A percentile compares a stretch with the other conserved stretches of the same genome.
phyloP scores from a whole-genome alignment of 2,888 invertebrate species.

The Hemaris fuciformis region DNA sequence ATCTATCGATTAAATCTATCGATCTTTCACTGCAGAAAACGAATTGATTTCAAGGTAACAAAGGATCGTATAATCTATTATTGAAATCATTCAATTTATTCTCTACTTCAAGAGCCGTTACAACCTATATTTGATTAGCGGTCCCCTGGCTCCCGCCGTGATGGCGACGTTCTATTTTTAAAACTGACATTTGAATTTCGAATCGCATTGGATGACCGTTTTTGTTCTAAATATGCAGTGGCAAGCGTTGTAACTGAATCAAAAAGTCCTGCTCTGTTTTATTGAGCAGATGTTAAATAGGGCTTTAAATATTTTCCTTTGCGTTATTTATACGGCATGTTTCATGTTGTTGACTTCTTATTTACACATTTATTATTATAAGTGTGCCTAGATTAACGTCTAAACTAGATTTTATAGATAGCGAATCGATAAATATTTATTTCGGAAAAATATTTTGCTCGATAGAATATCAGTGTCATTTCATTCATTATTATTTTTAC shows the following conservation, averaged over 20 bases:
- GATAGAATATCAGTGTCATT: no score
- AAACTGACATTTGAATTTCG: conserved; percentile 60
- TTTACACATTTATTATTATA: conserved; percentile 5
- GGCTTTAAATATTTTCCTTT: conserved; percentile 21
- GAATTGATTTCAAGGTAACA: conserved; percentile 20
- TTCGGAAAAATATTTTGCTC: no score
- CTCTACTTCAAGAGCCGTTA: conserved; percentile 8
- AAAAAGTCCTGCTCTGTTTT: conserved; percentile 41
- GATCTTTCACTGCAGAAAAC: neutral
- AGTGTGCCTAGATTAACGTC: no score
- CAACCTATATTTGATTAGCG: conserved; percentile 30
- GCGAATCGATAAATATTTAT: no score
- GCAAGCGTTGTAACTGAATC: conserved; percentile 38
- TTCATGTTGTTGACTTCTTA: conserved; percentile 4
- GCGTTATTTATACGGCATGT: conserved; percentile 27
- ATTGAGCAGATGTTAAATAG: conserved; percentile 52
- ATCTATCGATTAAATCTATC: no score
- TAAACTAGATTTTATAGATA: no score
- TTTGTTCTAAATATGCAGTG: conserved; percentile 62
- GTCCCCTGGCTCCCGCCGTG: conserved; percentile 33
- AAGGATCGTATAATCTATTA: neutral
- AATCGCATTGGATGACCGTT: conserved; percentile 48
- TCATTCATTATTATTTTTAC: neutral
- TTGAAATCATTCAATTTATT: conserved; percentile 4
- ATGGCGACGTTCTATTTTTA: conserved; percentile 54